Percentiles rank a stretch among this genome's conserved stretches.
Conservation (phyloP, 2,888 invertebrate genomes). For the Folsomia candida region DNA sequence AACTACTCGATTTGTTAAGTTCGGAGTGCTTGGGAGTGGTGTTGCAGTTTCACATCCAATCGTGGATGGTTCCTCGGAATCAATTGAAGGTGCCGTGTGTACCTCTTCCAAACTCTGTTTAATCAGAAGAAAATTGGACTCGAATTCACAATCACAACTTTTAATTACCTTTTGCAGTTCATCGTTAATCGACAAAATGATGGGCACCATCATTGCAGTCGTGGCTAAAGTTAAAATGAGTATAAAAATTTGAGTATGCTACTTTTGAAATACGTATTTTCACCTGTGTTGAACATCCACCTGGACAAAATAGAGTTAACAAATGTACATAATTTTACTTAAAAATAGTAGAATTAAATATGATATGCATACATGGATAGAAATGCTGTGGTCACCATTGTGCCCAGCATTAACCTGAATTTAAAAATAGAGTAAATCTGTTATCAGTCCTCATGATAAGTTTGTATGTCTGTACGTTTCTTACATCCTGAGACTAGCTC, state of each 20-base stretch:
- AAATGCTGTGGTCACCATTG: slow-evolving; percentile 85
- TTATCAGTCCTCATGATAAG: not conserved
- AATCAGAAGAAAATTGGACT: not conserved
- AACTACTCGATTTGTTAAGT: not conserved
- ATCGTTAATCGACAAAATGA: slow-evolving; percentile 66
- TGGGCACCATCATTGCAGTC: slow-evolving; percentile 54
- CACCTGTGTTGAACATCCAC: slow-evolving; percentile 58
- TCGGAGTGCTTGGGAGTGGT: not conserved
- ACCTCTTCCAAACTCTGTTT: not conserved
- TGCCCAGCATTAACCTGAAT: slow-evolving; percentile 73
- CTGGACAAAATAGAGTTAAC: slow-evolving; percentile 54
- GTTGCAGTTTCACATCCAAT: not conserved
- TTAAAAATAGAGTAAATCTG: too few species aligned
- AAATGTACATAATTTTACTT: not conserved
- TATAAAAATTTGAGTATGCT: too few species aligned
- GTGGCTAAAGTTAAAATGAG: slow-evolving; percentile 53
- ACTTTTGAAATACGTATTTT: not conserved
- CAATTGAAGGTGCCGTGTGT: not conserved
- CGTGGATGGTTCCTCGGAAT: too few species aligned
- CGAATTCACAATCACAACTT: not conserved
- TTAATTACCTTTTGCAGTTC: slow-evolving; percentile 68
- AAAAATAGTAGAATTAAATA: slow-evolving; percentile 62
- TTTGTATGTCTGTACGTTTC: too few species aligned
- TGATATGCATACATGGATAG: slow-evolving; percentile 91
- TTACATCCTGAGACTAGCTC: not conserved